Conservation (phyloP, 2,888 invertebrate genomes). For the Caenorhabditis japonica region DNA sequence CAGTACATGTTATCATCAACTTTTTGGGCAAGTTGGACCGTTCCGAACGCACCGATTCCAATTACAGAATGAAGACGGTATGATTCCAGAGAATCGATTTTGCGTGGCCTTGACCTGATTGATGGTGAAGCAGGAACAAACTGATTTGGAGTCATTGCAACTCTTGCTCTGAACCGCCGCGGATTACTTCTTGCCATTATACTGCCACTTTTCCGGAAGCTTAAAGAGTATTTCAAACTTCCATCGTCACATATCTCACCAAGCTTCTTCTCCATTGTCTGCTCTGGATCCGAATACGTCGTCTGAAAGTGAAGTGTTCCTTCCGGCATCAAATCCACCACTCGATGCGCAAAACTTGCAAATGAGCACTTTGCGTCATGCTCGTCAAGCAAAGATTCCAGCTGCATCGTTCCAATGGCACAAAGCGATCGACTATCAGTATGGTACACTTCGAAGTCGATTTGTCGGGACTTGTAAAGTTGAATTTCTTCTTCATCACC, state of each 20-base stretch:
- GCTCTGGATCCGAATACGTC: conserved; percentile 44
- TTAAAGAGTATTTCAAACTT: conserved; percentile 10
- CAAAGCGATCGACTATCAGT: conserved; percentile 48
- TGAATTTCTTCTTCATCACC: conserved; percentile 46
- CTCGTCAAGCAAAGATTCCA: conserved; percentile 36
- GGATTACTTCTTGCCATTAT: conserved; percentile 20
- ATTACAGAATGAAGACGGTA: conserved; percentile 23
- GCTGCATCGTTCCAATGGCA: conserved; percentile 41
- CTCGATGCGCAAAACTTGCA: conserved; percentile 28
- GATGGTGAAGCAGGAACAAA: conserved; percentile 15
- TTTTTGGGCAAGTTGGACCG: conserved; percentile 23
- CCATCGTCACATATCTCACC: conserved; percentile 16
- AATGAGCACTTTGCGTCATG: conserved; percentile 24
- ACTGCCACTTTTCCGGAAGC: conserved; percentile 23
- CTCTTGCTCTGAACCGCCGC: conserved; percentile 4
- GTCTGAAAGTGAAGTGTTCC: conserved; percentile 44
- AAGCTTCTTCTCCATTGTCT: conserved; percentile 24
- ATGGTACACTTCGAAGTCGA: conserved; percentile 50
- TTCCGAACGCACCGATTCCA: conserved; percentile 49
- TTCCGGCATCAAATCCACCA: conserved; percentile 32
- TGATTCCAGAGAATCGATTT: conserved; percentile 24
- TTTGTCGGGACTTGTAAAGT: conserved; percentile 30
- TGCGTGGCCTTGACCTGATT: conserved; percentile 1
- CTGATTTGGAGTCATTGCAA: conserved; percentile 10
- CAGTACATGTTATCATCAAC: conserved; percentile 11